These are phyloP conservation scores for Phodopus roborovskii DNA, from an alignment of 2,113 vertebrate genomes.

Conservation along the genomic window DNA sequence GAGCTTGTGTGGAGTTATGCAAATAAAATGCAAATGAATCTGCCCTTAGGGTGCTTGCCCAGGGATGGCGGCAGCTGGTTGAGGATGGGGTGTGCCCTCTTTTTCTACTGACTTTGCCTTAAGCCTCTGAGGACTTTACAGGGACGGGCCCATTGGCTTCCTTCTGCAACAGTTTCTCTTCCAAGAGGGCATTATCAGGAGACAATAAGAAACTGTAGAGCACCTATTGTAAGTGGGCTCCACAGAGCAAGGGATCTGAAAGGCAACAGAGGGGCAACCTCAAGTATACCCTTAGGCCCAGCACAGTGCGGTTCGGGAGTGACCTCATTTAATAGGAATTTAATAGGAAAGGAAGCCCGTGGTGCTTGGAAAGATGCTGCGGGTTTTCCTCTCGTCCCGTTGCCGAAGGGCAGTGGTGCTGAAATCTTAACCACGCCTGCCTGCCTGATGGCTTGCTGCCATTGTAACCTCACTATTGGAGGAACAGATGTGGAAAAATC, in stretches of 20 bases:
- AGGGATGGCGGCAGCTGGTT: slow-evolving; percentile 52
- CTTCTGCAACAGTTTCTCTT: background rate
- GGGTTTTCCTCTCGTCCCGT: background rate
- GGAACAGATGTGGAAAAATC: background rate
- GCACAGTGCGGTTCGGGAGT: background rate
- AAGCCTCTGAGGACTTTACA: background rate
- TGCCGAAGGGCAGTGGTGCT: background rate
- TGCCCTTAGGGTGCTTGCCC: slow-evolving; percentile 41
- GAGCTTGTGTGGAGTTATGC: slow-evolving; percentile 42
- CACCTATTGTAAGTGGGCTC: background rate
- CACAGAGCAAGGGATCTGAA: background rate
- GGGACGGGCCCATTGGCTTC: background rate
- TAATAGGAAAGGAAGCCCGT: background rate
- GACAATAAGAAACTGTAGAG: background rate
- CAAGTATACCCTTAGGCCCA: background rate
- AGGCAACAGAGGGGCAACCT: background rate
- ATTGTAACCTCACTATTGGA: background rate
- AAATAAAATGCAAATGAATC: slow-evolving; percentile 38
- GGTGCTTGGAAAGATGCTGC: background rate
- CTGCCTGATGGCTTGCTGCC: background rate
- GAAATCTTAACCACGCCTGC: background rate
- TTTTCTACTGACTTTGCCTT: slow-evolving; percentile 55
- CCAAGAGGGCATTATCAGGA: background rate
- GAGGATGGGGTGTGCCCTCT: background rate
- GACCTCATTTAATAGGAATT: background rate